phyloP scores from a whole-genome alignment of 2,888 invertebrate species.

The Eilema caniola region DNA sequence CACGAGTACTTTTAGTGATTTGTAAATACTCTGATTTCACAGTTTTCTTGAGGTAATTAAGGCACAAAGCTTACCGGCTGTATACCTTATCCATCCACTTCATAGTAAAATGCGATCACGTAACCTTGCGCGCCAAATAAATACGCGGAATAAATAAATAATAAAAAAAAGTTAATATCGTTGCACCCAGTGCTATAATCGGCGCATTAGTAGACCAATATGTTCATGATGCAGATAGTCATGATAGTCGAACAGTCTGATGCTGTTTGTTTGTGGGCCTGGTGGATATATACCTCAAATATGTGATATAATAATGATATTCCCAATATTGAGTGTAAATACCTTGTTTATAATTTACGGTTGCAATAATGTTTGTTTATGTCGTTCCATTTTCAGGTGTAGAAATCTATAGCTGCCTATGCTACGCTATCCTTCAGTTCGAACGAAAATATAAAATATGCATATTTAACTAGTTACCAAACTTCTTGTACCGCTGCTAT shows the following conservation, averaged over 20 bases:
- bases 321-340: too few species aligned
- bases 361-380: background rate
- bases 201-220: conserved; percentile 39
- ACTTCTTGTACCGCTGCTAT: conserved; percentile 21
- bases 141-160: conserved; percentile 28
- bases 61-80: background rate
- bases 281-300: conserved; percentile 7
- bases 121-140: conserved; percentile 15
- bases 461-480: conserved; percentile 12
- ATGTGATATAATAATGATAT: background rate
- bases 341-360: conserved; percentile 1
- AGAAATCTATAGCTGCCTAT: background rate
- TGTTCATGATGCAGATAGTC: conserved; percentile 43
- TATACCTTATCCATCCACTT: conserved; percentile 10
- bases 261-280: conserved; percentile 26
- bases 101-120: conserved; percentile 21
- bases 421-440: too few species aligned
- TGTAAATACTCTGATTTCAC: conserved; percentile 20
- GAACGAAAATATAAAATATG: background rate
- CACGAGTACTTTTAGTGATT: conserved; percentile 24
- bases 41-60: conserved; percentile 25
- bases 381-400: background rate
- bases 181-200: conserved; percentile 31
- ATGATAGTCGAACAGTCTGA: conserved; percentile 36
- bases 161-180: too few species aligned